Percentiles rank a stretch among this genome's conserved stretches.
Evolutionary conservation across 1,140 invertebrate genomes (phyloP).

Genomic region (Hesperophylax magnus): DNA sequence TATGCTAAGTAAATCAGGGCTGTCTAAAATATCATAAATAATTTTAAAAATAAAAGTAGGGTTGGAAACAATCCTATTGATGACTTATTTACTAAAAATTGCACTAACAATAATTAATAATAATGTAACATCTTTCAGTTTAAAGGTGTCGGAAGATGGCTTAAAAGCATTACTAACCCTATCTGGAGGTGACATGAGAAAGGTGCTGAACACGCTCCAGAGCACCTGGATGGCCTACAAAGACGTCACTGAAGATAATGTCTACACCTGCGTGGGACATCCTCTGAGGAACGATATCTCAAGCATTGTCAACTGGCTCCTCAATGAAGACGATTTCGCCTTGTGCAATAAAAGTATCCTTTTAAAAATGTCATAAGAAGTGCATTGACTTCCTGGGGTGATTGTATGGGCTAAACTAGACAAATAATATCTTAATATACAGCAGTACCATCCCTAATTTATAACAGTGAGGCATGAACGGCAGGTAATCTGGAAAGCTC

Average conservation of each 20-base stretch:
- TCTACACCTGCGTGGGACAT: constrained; percentile 97
- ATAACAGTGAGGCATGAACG: too few species aligned
- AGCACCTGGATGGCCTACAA: constrained; percentile 92
- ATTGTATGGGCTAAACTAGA: too few species aligned
- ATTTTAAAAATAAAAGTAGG: too few species aligned
- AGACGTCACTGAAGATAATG: constrained; percentile 90
- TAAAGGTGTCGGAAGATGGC: constrained; percentile 75
- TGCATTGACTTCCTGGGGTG: too few species aligned
- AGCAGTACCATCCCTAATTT: too few species aligned
- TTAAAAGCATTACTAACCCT: constrained; percentile 91
- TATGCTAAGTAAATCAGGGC: too few species aligned
- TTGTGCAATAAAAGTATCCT: constrained; percentile 88
- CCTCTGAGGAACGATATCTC: constrained; percentile 92
- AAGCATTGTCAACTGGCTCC: constrained; percentile 89
- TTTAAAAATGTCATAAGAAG: constrained; percentile 60
- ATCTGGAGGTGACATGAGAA: constrained; percentile 98
- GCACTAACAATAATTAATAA: too few species aligned
- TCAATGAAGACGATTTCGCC: constrained; percentile 88
- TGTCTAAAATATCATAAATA: too few species aligned
- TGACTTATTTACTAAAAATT: too few species aligned
- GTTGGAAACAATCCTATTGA: too few species aligned
- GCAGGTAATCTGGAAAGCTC: too few species aligned
- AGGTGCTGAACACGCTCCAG: constrained; percentile 96
- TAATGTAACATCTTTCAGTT: constrained; percentile 35
- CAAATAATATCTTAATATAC: too few species aligned